phyloP scores from a whole-genome alignment of 2,797 vertebrate species.

The Rhinoraja longicauda region DNA sequence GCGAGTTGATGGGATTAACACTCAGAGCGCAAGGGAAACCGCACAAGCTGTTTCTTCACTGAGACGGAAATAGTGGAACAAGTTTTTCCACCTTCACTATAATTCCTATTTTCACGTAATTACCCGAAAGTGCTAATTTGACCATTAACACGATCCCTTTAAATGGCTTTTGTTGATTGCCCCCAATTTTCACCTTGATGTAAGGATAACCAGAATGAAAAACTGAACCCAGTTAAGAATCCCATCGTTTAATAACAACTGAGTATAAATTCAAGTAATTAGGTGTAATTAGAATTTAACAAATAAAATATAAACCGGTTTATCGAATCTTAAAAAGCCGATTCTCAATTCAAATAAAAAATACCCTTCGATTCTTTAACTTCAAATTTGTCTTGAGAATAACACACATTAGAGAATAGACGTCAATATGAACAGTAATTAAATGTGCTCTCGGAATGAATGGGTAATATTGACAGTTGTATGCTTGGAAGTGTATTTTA shows the following conservation, averaged over 20 bases:
- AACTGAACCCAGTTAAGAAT: background rate
- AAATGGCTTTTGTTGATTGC: background rate
- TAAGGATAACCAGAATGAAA: background rate
- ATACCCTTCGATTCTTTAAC: background rate
- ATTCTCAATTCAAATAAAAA: background rate
- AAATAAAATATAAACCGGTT: background rate
- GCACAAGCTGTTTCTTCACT: conserved; percentile 8
- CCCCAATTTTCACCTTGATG: background rate
- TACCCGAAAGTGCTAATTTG: background rate
- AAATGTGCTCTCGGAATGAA: background rate
- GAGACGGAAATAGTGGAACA: conserved; percentile 8
- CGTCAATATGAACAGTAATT: background rate
- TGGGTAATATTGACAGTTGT: background rate
- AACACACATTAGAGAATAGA: background rate
- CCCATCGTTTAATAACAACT: background rate
- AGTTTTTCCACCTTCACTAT: background rate
- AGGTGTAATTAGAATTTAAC: background rate
- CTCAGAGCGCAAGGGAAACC: background rate
- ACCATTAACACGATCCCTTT: too few species aligned
- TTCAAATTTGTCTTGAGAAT: background rate
- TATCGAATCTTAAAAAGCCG: background rate
- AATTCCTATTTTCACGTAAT: background rate
- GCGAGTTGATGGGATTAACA: conserved; percentile 24
- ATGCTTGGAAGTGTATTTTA: background rate
- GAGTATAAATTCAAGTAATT: background rate